phyloP scores from a whole-genome alignment of 2,113 vertebrate genomes.

The Cyphomyrus discorhynchus region DNA sequence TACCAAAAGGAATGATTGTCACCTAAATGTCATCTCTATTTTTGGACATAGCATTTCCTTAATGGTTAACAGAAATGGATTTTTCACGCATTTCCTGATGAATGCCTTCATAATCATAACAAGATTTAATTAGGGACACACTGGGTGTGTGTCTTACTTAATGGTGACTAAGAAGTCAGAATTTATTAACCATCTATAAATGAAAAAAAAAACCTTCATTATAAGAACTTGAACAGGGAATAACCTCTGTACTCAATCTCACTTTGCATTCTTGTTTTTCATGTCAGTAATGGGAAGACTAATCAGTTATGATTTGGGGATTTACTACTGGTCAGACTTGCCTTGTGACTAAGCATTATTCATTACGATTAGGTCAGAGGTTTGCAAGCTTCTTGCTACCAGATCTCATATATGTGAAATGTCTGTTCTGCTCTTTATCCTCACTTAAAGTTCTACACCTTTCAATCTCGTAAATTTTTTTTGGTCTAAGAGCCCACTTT shows the following conservation, averaged over 20 bases:
- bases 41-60: not conserved
- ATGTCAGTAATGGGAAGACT: not conserved
- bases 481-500: not conserved
- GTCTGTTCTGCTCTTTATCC: not conserved
- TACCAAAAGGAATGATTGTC: not conserved
- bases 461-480: not conserved
- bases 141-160: not conserved
- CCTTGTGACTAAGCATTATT: not conserved
- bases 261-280: not conserved
- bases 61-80: not conserved
- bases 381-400: not conserved
- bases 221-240: not conserved
- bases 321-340: not conserved
- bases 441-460: not conserved
- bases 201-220: not conserved
- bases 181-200: not conserved
- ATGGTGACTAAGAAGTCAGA: not conserved
- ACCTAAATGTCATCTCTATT: not conserved
- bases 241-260: not conserved
- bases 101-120: not conserved
- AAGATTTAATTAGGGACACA: not conserved
- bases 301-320: not conserved
- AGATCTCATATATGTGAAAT: not conserved
- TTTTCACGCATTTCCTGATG: not conserved
- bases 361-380: not conserved